Evolutionary conservation across 2,797 vertebrate genomes (phyloP), one percentile per base, ranked within the genome.

Genomic region (Eremophila alpestris): DNA sequence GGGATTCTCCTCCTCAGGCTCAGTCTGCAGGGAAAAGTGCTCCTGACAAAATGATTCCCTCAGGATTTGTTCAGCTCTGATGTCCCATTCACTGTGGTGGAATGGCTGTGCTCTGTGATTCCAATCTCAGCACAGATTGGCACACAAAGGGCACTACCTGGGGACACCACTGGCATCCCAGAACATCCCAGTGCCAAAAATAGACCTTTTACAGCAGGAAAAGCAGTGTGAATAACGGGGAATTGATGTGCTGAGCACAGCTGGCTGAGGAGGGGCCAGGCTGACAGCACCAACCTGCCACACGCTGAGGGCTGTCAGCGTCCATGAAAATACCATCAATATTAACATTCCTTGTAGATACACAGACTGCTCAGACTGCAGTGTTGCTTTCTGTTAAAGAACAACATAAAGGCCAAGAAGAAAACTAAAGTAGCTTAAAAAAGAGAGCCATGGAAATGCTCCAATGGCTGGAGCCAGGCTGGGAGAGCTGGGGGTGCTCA

Each of bases 121-220:
- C 1, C 9, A 9, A 10, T 0, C 24, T 81, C 70, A 68, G 76
- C 49, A 21, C 52, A 43, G 80, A 56, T 0, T 49, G 65, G 29
- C 96, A 41, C 93, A 69, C 76, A 24, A 94, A 96, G 93, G 69
- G 93, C 94, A 94, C 69, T 79, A 90, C 89, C 91, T 91, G 75
- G 92, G 95, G 90, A 94, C 86, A 62, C 89, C 64, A 60, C 68
- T 73, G 84, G 83, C 70, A 69, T 79, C 82, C 83, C 90, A 93
- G 84, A 92, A 83, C 27, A 90, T 78, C 43, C 75, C 5, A 40
- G 94, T 90, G 91, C 96, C 95, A 97, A 96, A 97, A 97, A 97
- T 62, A 97, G 93, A 63, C 54, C 90, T 97, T 94, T 77, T 14
- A 26, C 1, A 38, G 65, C 49, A 45, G 87, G 77, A 90, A 89